Evolutionary conservation across 2,797 vertebrate species (phyloP).

Genomic region (Manis crassicaudata): DNA sequence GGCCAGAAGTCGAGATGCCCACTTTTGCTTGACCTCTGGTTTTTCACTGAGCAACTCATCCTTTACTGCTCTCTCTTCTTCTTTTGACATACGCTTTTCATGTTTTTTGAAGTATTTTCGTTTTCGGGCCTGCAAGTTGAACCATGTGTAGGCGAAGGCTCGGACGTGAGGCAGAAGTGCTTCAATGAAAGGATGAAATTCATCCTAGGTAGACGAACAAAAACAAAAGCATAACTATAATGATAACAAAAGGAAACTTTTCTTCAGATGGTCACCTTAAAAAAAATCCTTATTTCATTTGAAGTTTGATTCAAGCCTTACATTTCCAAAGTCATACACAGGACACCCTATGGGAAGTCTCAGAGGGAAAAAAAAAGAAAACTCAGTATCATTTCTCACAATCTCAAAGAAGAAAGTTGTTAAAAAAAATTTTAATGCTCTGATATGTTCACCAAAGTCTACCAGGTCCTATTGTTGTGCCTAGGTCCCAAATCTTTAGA

Average conservation of each 20-base stretch:
- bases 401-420: conserved; percentile 7
- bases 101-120: conserved; percentile 99
- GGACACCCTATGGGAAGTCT: not conserved
- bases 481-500: not conserved
- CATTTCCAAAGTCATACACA: conserved; percentile 1
- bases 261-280: not conserved
- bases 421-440: not conserved
- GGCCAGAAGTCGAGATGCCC: conserved; percentile 98
- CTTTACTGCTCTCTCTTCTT: conserved; percentile 99
- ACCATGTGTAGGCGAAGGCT: conserved; percentile 99
- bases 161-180: conserved; percentile 98
- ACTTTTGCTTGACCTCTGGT: conserved; percentile 99
- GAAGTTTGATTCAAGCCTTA: not conserved
- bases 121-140: conserved; percentile 99
- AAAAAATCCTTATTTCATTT: conserved; percentile 1
- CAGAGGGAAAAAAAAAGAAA: not conserved
- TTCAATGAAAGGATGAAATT: conserved; percentile 99
- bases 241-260: conserved; percentile 18
- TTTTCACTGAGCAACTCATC: conserved; percentile 98
- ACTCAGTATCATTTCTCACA: not conserved
- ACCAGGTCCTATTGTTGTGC: not conserved
- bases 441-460: not conserved
- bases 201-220: conserved; percentile 88
- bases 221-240: conserved; percentile 49
- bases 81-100: conserved; percentile 99